Conservation (phyloP, 2,113 vertebrate species). For the Centropristis striata region DNA sequence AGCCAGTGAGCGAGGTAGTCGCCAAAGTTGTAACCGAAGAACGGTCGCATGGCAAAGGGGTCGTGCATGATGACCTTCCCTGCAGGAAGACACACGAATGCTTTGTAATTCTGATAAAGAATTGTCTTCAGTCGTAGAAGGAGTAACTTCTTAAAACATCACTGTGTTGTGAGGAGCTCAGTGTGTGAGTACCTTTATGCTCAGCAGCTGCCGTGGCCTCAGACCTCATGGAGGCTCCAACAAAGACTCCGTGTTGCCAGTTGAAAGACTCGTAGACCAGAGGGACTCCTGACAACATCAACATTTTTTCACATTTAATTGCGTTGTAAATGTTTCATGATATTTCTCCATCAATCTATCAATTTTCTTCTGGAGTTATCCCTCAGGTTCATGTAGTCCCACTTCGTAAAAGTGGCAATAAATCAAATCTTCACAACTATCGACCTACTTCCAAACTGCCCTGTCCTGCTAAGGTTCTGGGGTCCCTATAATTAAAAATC, state of each 20-base stretch:
- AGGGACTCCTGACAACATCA: conserved; percentile 89
- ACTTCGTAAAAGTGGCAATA: no score
- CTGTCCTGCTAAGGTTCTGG: no score
- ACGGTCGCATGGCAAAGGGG: conserved; percentile 98
- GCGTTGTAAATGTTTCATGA: background rate
- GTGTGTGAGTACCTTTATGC: conserved; percentile 88
- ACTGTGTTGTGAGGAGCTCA: no score
- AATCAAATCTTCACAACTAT: no score
- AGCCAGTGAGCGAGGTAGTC: conserved; percentile 97
- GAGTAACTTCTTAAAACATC: background rate
- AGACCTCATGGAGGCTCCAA: conserved; percentile 96
- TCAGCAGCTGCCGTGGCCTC: conserved; percentile 98
- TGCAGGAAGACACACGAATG: conserved; percentile 54
- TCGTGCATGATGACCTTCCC: conserved; percentile 97
- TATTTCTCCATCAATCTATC: no score
- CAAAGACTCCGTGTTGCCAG: conserved; percentile 97
- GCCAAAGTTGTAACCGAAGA: conserved; percentile 99
- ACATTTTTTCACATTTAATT: background rate
- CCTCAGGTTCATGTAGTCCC: no score
- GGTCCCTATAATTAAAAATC: no score
- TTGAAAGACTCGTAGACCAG: conserved; percentile 95
- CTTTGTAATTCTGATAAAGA: background rate
- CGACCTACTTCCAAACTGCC: no score
- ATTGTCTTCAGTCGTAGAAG: background rate
- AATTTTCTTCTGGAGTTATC: no score